Conservation (phyloP, 2,797 vertebrate genomes). For the Periophthalmus magnuspinnatus region DNA sequence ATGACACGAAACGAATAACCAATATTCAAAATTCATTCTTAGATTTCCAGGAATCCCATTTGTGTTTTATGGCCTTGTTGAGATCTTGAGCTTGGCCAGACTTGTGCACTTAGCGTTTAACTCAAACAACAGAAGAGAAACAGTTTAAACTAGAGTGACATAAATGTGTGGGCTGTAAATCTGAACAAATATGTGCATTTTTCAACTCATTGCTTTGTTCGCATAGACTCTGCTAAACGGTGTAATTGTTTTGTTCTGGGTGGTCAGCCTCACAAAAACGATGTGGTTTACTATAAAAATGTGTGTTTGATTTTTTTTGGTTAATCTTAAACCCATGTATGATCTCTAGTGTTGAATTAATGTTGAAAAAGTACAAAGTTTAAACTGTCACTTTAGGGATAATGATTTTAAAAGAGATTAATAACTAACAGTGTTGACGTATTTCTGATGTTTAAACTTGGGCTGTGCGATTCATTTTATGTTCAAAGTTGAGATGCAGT, state of each 20-base stretch:
- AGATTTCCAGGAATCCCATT: background rate
- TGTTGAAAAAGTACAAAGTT: background rate
- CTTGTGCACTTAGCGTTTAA: background rate
- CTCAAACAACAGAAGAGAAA: constrained; percentile 12
- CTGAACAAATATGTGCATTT: constrained; percentile 1
- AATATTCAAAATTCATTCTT: background rate
- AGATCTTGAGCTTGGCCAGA: constrained; percentile 13
- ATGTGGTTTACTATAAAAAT: background rate
- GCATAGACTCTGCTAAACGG: background rate
- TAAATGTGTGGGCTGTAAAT: constrained; percentile 8
- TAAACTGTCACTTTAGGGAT: background rate
- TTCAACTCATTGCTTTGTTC: background rate
- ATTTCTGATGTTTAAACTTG: background rate
- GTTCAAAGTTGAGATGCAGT: no score
- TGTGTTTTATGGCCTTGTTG: constrained; percentile 34
- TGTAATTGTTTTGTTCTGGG: constrained; percentile 3
- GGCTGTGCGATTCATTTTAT: no score
- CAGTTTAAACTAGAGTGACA: constrained; percentile 7
- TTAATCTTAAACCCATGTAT: background rate
- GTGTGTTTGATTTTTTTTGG: no score
- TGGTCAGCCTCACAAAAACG: background rate
- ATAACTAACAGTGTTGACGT: background rate
- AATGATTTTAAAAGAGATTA: background rate
- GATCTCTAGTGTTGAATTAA: background rate
- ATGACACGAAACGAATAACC: background rate